These are phyloP conservation scores for Drosophila athabasca DNA, from an alignment of 1,140 invertebrate genomes.

Conservation along the genomic window DNA sequence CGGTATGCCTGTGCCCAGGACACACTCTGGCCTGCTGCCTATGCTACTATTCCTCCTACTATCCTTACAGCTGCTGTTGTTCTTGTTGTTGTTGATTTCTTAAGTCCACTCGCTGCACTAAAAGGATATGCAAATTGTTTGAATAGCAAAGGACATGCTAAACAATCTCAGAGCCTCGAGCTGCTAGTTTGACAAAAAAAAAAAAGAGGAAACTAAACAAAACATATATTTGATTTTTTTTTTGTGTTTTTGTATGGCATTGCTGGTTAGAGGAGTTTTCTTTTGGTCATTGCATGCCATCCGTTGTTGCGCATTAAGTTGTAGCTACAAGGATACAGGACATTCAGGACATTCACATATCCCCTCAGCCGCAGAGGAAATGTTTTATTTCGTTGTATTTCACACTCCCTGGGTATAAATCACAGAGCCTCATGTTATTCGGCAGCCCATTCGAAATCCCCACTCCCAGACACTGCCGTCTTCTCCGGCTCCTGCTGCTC, in stretches of 20 bases:
- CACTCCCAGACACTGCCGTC: not conserved
- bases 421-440: slow-evolving; percentile 61
- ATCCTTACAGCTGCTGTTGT: slow-evolving; percentile 22
- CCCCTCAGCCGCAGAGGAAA: slow-evolving; percentile 42
- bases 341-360: slow-evolving; percentile 27
- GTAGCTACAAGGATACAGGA: slow-evolving; percentile 49
- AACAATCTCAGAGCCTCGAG: slow-evolving; percentile 57
- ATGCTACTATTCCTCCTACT: not conserved
- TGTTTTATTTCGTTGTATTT: slow-evolving; percentile 61
- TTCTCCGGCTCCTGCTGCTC: not conserved
- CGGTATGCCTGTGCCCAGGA: slow-evolving; percentile 51
- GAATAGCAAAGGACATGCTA: slow-evolving; percentile 78
- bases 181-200: slow-evolving; percentile 43
- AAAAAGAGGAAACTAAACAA: slow-evolving; percentile 42
- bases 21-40: not conserved
- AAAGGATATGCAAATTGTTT: slow-evolving; percentile 83
- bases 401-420: slow-evolving; percentile 66
- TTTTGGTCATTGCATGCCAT: slow-evolving; percentile 46
- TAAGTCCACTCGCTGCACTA: slow-evolving; percentile 73
- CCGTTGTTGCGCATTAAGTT: slow-evolving; percentile 74
- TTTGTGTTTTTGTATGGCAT: slow-evolving; percentile 19
- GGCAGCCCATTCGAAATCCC: slow-evolving; percentile 8
- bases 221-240: slow-evolving; percentile 31
- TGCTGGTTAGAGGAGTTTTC: slow-evolving; percentile 54
- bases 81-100: slow-evolving; percentile 55